Conservation (phyloP, 2,113 vertebrate genomes). For the Neodon shergylaensis region DNA sequence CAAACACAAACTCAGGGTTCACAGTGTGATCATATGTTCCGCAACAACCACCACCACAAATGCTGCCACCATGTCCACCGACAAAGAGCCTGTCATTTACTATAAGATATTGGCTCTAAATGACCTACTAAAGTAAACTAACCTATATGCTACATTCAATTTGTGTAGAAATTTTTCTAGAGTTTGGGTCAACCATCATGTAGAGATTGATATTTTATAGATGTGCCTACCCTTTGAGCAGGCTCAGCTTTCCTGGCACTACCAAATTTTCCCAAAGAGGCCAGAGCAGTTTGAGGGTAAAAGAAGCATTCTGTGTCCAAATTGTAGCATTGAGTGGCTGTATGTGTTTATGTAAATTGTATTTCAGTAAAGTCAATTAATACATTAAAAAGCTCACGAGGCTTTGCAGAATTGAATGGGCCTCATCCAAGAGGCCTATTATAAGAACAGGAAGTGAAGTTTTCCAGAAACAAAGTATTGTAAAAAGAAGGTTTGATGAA, state of each 20-base stretch:
- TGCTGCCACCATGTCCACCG: neutral
- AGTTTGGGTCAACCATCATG: neutral
- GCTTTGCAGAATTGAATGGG: neutral
- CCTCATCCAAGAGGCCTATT: neutral
- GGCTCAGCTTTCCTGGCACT: neutral
- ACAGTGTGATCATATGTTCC: neutral
- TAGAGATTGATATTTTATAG: neutral
- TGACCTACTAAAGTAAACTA: neutral
- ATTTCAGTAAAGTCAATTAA: neutral
- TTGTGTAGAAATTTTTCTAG: neutral
- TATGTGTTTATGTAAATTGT: neutral
- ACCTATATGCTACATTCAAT: neutral
- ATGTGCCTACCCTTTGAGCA: neutral
- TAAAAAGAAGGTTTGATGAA: neutral
- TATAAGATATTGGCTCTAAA: constrained; percentile 38
- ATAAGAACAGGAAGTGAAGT: neutral
- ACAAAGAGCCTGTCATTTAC: neutral
- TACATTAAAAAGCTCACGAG: neutral
- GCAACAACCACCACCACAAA: neutral
- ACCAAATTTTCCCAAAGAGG: neutral
- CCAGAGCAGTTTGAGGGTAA: neutral
- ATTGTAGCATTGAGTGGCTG: neutral
- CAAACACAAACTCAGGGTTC: neutral
- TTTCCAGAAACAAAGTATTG: neutral
- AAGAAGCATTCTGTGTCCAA: neutral